Percentiles rank a stretch among this genome's conserved stretches.
Conservation (phyloP, 2,797 vertebrate species). For the Sphenopsis melanotis region DNA sequence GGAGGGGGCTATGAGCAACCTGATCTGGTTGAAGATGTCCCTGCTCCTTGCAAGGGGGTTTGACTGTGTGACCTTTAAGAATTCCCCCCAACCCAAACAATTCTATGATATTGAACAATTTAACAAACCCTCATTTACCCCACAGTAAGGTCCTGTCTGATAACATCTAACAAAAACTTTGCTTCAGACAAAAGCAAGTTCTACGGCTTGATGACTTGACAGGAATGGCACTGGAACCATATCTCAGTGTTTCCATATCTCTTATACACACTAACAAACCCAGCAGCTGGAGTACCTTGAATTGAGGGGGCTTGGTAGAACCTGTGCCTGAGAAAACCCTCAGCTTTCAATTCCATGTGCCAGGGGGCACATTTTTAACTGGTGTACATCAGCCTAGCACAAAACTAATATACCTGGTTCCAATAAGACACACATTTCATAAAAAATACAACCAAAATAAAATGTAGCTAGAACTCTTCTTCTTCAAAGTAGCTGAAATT, state of each 20-base stretch:
- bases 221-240: not conserved
- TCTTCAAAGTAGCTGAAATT: not conserved
- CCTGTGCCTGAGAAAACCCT: not conserved
- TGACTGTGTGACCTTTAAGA: not conserved
- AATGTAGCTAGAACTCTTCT: not conserved
- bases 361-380: not conserved
- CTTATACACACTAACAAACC: not conserved
- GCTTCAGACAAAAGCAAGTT: not conserved
- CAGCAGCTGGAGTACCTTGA: not conserved
- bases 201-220: not conserved
- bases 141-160: not conserved
- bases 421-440: not conserved
- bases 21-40: not conserved
- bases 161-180: not conserved
- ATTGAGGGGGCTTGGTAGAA: not conserved
- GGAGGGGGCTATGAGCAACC: not conserved
- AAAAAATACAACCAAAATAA: slow-evolving; percentile 13
- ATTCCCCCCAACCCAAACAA: not conserved
- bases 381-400: not conserved
- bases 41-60: not conserved
- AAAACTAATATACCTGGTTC: not conserved
- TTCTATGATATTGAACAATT: not conserved
- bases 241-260: not conserved
- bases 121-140: not conserved
- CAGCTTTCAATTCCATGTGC: not conserved